Evolutionary conservation across 2,888 invertebrate genomes (phyloP).

Genomic region (Odontocolon sp.): DNA sequence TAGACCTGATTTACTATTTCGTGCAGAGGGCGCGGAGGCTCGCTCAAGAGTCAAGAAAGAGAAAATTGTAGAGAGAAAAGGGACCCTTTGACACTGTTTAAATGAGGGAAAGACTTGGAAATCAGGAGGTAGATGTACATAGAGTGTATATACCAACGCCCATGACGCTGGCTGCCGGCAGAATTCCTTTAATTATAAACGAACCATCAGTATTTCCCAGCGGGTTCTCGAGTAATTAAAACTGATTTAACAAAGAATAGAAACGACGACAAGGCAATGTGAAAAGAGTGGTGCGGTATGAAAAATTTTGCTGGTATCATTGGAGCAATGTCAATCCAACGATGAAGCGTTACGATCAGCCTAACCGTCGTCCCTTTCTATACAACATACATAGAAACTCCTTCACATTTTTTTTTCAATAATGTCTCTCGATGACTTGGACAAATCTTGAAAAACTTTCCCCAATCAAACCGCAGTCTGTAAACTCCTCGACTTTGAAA

Average conservation of each 20-base stretch:
- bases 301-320: background rate
- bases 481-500: background rate
- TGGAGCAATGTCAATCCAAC: too few species aligned
- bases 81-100: slow-evolving; percentile 17
- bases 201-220: slow-evolving; percentile 73
- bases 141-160: background rate
- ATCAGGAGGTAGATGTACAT: slow-evolving; percentile 19
- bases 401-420: too few species aligned
- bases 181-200: slow-evolving; percentile 74
- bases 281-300: too few species aligned
- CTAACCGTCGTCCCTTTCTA: too few species aligned
- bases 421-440: too few species aligned
- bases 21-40: background rate
- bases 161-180: slow-evolving; percentile 32
- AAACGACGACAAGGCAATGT: slow-evolving; percentile 24
- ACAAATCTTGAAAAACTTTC: too few species aligned
- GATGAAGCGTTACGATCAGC: too few species aligned
- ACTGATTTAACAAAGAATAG: slow-evolving; percentile 74
- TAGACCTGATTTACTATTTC: slow-evolving; percentile 1
- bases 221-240: slow-evolving; percentile 73
- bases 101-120: slow-evolving; percentile 30
- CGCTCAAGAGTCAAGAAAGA: slow-evolving; percentile 28
- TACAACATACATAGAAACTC: too few species aligned
- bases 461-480: too few species aligned
- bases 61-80: slow-evolving; percentile 35